Conservation (phyloP, 2,113 vertebrate species). For the Brevimyrus niger region DNA sequence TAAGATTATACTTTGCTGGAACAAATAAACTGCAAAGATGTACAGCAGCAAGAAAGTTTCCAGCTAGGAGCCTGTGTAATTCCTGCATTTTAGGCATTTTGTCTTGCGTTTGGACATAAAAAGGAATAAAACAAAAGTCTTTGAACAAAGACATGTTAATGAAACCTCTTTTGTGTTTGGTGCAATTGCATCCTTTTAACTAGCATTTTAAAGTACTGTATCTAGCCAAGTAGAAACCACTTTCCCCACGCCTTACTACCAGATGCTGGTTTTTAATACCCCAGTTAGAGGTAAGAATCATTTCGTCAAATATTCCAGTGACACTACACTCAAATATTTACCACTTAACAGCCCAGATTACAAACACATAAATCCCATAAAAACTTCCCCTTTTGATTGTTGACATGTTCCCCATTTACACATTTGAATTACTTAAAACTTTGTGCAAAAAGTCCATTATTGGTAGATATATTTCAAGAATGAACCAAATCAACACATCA, state of each 20-base stretch:
- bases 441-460: slow-evolving; percentile 16
- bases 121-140: background rate
- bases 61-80: background rate
- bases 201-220: slow-evolving; percentile 13
- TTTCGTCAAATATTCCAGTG: slow-evolving; percentile 8
- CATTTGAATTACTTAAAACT: slow-evolving; percentile 10
- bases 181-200: slow-evolving; percentile 9
- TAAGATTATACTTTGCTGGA: background rate
- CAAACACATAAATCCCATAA: background rate
- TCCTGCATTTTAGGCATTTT: background rate
- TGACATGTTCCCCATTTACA: slow-evolving; percentile 16
- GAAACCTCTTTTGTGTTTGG: background rate
- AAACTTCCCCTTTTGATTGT: slow-evolving; percentile 5
- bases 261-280: slow-evolving; percentile 3
- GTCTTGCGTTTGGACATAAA: background rate
- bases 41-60: background rate
- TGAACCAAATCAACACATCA: slow-evolving; percentile 17
- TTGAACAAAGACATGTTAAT: slow-evolving; percentile 6
- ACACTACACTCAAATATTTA: slow-evolving; percentile 9
- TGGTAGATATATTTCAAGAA: slow-evolving; percentile 22
- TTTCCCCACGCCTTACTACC: background rate
- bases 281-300: slow-evolving; percentile 4
- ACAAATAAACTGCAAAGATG: background rate
- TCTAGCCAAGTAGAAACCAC: background rate
- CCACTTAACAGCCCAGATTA: slow-evolving; percentile 1